phyloP scores from a whole-genome alignment of 2,888 invertebrate genomes.

The Heliconius sara region DNA sequence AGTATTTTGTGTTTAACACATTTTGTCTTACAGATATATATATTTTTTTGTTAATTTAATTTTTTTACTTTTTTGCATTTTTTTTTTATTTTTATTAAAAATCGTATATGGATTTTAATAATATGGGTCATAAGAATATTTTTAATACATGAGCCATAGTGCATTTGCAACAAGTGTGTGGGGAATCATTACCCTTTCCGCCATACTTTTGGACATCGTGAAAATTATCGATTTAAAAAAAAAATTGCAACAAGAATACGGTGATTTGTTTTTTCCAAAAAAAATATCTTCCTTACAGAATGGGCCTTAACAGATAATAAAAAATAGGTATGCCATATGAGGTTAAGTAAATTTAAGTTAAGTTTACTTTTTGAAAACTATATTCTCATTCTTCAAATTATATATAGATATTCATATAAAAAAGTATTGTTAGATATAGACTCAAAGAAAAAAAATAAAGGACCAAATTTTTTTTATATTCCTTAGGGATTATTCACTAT shows the following conservation, averaged over 20 bases:
- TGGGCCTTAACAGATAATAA: background rate
- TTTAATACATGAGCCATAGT: slow-evolving; percentile 52
- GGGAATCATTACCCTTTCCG: slow-evolving; percentile 78
- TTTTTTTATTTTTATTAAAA: slow-evolving; percentile 24
- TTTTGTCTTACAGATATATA: slow-evolving; percentile 2
- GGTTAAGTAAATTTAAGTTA: no score
- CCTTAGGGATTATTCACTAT: background rate
- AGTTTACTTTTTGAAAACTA: background rate
- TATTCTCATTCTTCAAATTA: background rate
- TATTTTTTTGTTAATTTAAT: slow-evolving; percentile 3
- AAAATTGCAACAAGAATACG: slow-evolving; percentile 7
- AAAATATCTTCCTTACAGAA: background rate
- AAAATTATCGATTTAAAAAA: slow-evolving; percentile 74
- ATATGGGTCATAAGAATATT: slow-evolving; percentile 15
- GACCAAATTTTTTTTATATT: background rate
- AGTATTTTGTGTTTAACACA: slow-evolving; percentile 19
- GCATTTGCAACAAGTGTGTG: slow-evolving; percentile 77
- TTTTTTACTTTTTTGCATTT: slow-evolving; percentile 24
- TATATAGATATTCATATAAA: background rate
- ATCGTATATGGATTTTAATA: slow-evolving; percentile 3
- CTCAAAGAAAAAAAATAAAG: background rate
- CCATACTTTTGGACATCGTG: slow-evolving; percentile 80
- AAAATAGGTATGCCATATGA: background rate
- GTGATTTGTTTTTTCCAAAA: background rate
- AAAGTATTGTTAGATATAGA: background rate